Evolutionary conservation across 2,888 invertebrate genomes (phyloP), one percentile per base, ranked within the genome.

Genomic region (Orthosia gothica): DNA sequence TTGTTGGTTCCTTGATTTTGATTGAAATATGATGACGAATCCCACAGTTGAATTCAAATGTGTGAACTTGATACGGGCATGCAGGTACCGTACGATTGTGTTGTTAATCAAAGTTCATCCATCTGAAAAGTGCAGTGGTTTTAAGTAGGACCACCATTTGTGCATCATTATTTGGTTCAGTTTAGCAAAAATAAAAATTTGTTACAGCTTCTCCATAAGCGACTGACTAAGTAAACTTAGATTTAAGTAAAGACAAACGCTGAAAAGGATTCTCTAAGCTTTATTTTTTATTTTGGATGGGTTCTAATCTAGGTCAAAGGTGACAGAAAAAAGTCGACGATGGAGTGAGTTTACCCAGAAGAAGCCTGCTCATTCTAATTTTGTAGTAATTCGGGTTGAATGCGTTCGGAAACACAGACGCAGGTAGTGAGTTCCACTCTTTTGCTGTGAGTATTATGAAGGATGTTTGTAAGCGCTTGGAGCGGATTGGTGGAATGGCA

Each of bases 1-100:
- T 76, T 72, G 76, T 83, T 70, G 65, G 76, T 50, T 62, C 23
- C 57, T 69, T 54, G 68, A 57, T 63, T 65, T 65, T 70, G 57
- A 68, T 83, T 74, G 69, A 70, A 81, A 74, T 71, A 40, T 64
- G 66, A 55, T 67, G 78, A 65, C 54, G 54, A 64, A n/a, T 64
- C 59, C 40, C 49, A 61, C 55, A 49, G 52, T 83, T 64, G 26
- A 50, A 69, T 68, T 9, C 20, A 63, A 59, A 47, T 68, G 13
- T 61, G 20, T 61, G 18, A 75, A 75, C 45, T 64, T 54, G 49
- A 75, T 71, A 67, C 61, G 70, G 72, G 82, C 32, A 68, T 79
- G 76, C 75, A 81, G 78, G 78, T 81, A 75, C 54, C 40, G 67
- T 54, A 50, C 40, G n/a, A 68, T 59, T 75, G 50, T 57, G 32